Evolutionary conservation across 2,888 invertebrate species (phyloP).

Genomic region (Physocephala rufipes): DNA sequence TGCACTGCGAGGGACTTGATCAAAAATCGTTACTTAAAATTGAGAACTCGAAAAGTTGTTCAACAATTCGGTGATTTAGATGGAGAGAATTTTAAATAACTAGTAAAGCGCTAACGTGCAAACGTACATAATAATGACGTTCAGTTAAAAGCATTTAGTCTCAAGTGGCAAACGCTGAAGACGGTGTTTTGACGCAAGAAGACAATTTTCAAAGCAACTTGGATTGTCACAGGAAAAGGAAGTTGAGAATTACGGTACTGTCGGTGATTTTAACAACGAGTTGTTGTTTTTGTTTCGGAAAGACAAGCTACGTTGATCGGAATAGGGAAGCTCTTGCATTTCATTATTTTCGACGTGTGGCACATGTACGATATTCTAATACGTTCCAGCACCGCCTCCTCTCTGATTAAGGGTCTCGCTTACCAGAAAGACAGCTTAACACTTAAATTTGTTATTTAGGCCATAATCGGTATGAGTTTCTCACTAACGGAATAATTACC

Average conservation of each 20-base stretch:
- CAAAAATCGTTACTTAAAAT: too few relatives aligned
- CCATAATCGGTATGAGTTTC: neutral
- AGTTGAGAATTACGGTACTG: neutral
- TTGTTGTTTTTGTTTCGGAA: conserved; percentile 15
- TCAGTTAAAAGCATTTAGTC: neutral
- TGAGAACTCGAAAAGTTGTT: too few relatives aligned
- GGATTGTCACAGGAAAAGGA: neutral
- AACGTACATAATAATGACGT: neutral
- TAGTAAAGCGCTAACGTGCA: neutral
- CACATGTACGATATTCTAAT: too few relatives aligned
- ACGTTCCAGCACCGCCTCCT: neutral
- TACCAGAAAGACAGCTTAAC: neutral
- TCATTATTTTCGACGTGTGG: conserved; percentile 20
- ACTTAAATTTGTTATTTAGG: neutral
- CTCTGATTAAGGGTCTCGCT: neutral
- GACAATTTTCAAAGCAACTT: too few relatives aligned
- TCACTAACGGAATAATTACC: too few relatives aligned
- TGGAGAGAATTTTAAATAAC: neutral
- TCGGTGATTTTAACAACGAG: neutral
- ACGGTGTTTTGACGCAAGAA: neutral
- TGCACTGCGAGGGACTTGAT: too few relatives aligned
- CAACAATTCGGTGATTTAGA: too few relatives aligned
- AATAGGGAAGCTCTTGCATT: conserved; percentile 12
- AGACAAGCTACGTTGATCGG: conserved; percentile 11
- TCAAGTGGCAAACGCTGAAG: neutral